These are phyloP conservation scores for Platynereis dumerilii DNA, from an alignment of 2,888 invertebrate genomes.

Conservation along the genomic window DNA sequence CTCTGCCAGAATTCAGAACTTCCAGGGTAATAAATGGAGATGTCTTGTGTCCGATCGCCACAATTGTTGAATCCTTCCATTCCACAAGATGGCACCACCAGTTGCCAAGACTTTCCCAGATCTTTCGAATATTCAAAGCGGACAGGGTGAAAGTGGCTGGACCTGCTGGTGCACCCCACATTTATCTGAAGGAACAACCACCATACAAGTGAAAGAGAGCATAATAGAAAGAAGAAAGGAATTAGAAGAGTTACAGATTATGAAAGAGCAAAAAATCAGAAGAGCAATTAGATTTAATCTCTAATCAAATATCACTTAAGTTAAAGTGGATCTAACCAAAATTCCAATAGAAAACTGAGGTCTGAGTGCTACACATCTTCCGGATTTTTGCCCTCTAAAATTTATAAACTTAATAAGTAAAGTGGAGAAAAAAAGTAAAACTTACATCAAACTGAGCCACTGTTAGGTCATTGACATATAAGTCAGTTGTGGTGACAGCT, in stretches of 20 bases:
- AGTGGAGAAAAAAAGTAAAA: too few species aligned
- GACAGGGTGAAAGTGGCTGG: constrained; percentile 56
- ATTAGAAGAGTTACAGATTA: too few species aligned
- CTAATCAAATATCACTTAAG: too few species aligned
- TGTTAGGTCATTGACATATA: constrained; percentile 60
- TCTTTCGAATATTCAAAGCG: constrained; percentile 62
- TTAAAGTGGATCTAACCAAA: too few species aligned
- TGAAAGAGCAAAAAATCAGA: too few species aligned
- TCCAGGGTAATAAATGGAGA: constrained; percentile 61
- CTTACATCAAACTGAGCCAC: constrained; percentile 64
- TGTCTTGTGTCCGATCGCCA: constrained; percentile 50
- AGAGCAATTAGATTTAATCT: too few species aligned
- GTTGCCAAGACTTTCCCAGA: constrained; percentile 61
- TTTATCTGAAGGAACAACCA: constrained; percentile 55
- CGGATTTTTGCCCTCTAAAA: too few species aligned
- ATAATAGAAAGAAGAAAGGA: neutral
- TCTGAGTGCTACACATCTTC: too few species aligned
- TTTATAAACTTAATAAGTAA: too few species aligned
- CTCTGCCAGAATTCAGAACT: constrained; percentile 59
- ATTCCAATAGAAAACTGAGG: too few species aligned
- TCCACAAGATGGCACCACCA: constrained; percentile 56
- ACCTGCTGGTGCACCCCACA: constrained; percentile 62
- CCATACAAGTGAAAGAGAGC: neutral
- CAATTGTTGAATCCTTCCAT: constrained; percentile 49
- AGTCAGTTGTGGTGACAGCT: constrained; percentile 59